Conservation (phyloP, 92 coral and sea anemone genomes). For the Epizoanthus illoricatus region DNA sequence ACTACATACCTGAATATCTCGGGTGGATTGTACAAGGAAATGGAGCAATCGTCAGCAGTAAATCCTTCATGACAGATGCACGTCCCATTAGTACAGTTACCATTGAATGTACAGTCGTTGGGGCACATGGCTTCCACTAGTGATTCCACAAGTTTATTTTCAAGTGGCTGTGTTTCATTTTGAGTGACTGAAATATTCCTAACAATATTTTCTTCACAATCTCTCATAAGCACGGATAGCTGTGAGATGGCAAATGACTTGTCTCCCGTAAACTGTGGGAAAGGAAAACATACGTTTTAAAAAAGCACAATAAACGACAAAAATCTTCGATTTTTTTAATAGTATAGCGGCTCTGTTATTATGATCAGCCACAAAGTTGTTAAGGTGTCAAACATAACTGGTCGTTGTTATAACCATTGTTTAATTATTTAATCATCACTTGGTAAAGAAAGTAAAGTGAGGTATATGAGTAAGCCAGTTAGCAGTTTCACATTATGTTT, state of each 20-base stretch:
- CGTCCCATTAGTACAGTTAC: conserved; percentile 56
- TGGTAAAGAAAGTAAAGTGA: no score
- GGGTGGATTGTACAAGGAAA: conserved; percentile 53
- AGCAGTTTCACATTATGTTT: no score
- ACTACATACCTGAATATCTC: conserved; percentile 36
- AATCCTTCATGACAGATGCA: conserved; percentile 57
- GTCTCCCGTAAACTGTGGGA: conserved; percentile 44
- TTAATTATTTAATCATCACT: no score
- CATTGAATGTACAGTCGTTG: conserved; percentile 61
- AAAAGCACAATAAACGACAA: neutral
- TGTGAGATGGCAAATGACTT: conserved; percentile 37
- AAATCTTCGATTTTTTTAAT: no score
- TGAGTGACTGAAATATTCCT: conserved; percentile 30
- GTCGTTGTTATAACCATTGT: no score
- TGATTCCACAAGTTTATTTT: conserved; percentile 12
- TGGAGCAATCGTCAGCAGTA: conserved; percentile 62
- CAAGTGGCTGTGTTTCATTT: conserved; percentile 11
- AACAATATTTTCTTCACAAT: conserved; percentile 35
- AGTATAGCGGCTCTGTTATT: no score
- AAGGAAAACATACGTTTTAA: neutral
- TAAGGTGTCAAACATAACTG: no score
- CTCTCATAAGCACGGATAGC: conserved; percentile 38
- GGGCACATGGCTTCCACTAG: conserved; percentile 51
- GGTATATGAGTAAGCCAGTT: no score
- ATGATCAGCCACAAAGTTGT: no score